phyloP scores from a whole-genome alignment of 2,888 invertebrate species.

The Cybosia mesomella region DNA sequence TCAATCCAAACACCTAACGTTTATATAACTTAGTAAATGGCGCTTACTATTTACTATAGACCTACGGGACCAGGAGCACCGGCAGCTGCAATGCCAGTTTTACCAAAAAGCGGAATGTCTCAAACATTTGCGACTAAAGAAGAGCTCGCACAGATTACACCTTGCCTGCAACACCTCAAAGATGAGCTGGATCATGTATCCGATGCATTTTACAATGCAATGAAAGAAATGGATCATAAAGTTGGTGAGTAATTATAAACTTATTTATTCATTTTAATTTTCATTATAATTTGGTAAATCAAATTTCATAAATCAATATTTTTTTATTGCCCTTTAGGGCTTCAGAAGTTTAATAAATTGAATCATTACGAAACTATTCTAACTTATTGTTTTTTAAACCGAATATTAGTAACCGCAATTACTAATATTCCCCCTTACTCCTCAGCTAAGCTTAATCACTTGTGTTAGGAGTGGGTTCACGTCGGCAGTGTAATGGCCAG shows the following conservation, averaged over 20 bases:
- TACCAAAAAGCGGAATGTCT: background rate
- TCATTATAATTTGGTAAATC: constrained; percentile 57
- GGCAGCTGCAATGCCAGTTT: too few relatives aligned
- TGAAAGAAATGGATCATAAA: constrained; percentile 5
- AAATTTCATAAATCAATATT: constrained; percentile 26
- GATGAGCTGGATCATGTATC: constrained; percentile 61
- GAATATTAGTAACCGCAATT: too few relatives aligned
- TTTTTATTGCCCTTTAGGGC: too few relatives aligned
- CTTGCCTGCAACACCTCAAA: constrained; percentile 51
- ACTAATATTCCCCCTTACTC: too few relatives aligned
- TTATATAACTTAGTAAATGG: background rate
- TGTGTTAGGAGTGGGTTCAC: too few relatives aligned
- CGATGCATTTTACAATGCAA: constrained; percentile 38
- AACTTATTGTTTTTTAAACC: too few relatives aligned
- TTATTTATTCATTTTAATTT: constrained; percentile 63
- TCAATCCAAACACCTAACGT: too few relatives aligned
- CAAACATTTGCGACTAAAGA: constrained; percentile 6
- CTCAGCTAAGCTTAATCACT: too few relatives aligned
- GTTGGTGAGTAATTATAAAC: constrained; percentile 13
- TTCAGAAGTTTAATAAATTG: too few relatives aligned
- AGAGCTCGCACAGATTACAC: constrained; percentile 33
- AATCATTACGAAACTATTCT: too few relatives aligned
- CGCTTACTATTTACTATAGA: background rate
- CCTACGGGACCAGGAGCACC: constrained; percentile 16
- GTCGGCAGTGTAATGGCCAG: too few relatives aligned